These are phyloP conservation scores for Xanthia icteritia DNA, from an alignment of 2,888 invertebrate species.

Conservation along the genomic window DNA sequence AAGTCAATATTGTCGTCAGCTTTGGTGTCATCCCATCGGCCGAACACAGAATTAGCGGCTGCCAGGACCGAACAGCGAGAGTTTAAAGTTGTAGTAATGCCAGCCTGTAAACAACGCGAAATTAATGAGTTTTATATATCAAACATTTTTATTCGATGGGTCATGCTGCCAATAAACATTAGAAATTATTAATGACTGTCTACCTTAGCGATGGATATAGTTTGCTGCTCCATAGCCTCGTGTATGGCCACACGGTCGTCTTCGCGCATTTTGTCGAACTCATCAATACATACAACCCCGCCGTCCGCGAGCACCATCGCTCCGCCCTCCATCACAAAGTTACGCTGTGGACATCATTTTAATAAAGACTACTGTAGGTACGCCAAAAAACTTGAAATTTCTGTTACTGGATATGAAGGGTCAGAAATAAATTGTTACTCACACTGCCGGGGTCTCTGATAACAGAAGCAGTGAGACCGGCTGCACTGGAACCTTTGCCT, in stretches of 20 bases:
- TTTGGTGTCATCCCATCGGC: conserved; percentile 99
- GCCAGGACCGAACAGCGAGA: conserved; percentile 99
- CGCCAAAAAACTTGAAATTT: not conserved
- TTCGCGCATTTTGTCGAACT: conserved; percentile 99
- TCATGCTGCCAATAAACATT: conserved; percentile 15
- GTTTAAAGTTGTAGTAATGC: conserved; percentile 99
- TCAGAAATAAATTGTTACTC: conserved; percentile 75
- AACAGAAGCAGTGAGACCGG: conserved; percentile 99
- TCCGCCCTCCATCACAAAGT: conserved; percentile 99
- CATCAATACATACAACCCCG: conserved; percentile 99
- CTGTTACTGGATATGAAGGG: not conserved
- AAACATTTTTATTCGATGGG: not conserved
- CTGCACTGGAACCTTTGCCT: conserved; percentile 99
- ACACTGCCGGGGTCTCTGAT: conserved; percentile 97
- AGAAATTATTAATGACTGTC: not conserved
- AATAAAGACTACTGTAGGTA: not conserved
- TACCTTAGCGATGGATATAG: conserved; percentile 99
- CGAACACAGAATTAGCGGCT: conserved; percentile 99
- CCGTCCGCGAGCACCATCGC: conserved; percentile 99
- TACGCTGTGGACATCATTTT: conserved; percentile 91
- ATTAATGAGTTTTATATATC: conserved; percentile 26
- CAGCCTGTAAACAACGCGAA: conserved; percentile 91
- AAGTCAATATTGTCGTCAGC: conserved; percentile 99
- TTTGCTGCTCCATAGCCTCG: conserved; percentile 99
- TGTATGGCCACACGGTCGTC: conserved; percentile 99